A percentile compares a stretch with the other conserved stretches of the same genome.
These are phyloP conservation scores for Eriosoma lanigerum DNA, from an alignment of 1,140 invertebrate species.

Conservation along the genomic window DNA sequence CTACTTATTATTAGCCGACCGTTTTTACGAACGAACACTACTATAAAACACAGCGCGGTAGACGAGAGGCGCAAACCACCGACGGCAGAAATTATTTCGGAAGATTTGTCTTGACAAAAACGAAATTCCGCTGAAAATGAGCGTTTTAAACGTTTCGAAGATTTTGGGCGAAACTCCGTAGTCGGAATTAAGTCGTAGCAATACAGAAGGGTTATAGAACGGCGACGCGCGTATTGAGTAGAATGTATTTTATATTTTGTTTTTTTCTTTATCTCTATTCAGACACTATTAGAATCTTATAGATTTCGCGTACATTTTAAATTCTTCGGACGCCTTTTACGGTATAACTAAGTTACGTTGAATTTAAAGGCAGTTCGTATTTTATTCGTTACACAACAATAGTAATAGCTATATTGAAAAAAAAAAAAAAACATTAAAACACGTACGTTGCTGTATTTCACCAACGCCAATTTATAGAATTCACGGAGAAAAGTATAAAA, in stretches of 20 bases:
- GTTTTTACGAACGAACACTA: too few relatives aligned
- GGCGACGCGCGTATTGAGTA: background rate
- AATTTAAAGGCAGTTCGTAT: background rate
- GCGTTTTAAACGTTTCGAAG: conserved; percentile 26
- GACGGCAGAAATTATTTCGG: background rate
- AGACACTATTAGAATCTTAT: background rate
- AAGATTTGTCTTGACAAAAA: conserved; percentile 4
- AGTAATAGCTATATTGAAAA: background rate
- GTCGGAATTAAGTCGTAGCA: background rate
- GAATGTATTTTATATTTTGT: background rate
- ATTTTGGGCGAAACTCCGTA: background rate
- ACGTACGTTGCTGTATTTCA: background rate
- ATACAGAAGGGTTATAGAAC: conserved; percentile 3
- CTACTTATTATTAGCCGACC: too few relatives aligned
- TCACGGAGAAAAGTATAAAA: background rate
- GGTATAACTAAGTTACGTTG: background rate
- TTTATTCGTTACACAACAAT: background rate
- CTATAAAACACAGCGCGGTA: too few relatives aligned
- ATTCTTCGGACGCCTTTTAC: background rate
- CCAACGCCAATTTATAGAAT: too few relatives aligned
- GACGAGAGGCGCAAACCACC: too few relatives aligned
- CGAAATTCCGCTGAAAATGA: background rate
- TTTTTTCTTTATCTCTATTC: background rate
- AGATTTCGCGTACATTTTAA: conserved; percentile 10
- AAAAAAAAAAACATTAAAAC: conserved; percentile 2